These are phyloP conservation scores for Latrodectus elegans DNA, from an alignment of 2,888 invertebrate species.

Conservation along the genomic window DNA sequence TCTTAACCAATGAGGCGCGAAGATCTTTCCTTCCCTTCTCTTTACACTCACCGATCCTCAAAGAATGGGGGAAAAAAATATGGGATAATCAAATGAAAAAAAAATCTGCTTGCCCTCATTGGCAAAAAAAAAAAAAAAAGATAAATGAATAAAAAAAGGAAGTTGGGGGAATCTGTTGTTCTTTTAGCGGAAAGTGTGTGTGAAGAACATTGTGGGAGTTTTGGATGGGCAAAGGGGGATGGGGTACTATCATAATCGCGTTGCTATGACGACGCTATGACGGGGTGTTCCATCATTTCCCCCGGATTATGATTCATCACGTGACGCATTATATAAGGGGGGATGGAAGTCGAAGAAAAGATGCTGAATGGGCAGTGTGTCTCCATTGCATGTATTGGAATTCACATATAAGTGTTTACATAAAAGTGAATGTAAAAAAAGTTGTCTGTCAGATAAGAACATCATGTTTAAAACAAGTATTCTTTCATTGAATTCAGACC, in stretches of 20 bases:
- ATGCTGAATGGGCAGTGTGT: constrained; percentile 51
- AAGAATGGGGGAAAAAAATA: constrained; percentile 3
- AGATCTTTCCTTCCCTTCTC: constrained; percentile 28
- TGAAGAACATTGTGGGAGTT: not conserved
- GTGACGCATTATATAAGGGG: constrained; percentile 60
- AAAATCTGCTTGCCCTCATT: constrained; percentile 52
- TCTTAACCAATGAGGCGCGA: constrained; percentile 64
- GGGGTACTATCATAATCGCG: constrained; percentile 66
- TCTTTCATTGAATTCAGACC: no score
- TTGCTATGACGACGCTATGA: constrained; percentile 63
- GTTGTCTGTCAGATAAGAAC: not conserved
- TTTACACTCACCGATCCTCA: constrained; percentile 20
- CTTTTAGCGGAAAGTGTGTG: constrained; percentile 60
- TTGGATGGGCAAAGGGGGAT: constrained; percentile 11
- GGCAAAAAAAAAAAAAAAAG: not conserved
- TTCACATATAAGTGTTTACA: constrained; percentile 53
- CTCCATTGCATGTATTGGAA: constrained; percentile 34
- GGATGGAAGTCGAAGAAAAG: constrained; percentile 22
- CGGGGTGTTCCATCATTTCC: constrained; percentile 69
- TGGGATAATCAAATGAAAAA: not conserved
- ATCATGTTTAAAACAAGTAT: no score
- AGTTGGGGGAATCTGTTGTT: constrained; percentile 51
- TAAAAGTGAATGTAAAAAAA: not conserved
- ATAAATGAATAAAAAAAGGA: constrained; percentile 10
- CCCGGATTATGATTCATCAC: constrained; percentile 68